These are phyloP conservation scores for Leptinotarsa peninsularis DNA, from an alignment of 2,888 invertebrate species.

Conservation along the genomic window DNA sequence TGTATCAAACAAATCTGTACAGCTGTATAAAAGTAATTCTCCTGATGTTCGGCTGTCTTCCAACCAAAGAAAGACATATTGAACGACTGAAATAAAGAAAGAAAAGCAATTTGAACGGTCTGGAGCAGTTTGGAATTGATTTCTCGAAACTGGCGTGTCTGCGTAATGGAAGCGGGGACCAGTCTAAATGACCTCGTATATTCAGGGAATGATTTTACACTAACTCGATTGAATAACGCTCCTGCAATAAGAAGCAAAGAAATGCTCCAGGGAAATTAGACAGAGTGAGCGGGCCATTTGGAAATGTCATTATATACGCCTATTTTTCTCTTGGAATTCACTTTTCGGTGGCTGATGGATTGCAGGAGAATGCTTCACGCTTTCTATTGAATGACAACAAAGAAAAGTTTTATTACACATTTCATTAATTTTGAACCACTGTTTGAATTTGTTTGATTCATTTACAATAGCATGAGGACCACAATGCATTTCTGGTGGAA, in stretches of 20 bases:
- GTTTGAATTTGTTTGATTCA: no score
- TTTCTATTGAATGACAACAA: no score
- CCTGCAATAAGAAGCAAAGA: conserved; percentile 36
- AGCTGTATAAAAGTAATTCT: conserved; percentile 35
- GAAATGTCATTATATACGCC: neutral
- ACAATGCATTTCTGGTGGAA: no score
- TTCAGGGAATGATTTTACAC: conserved; percentile 54
- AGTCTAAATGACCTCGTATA: conserved; percentile 59
- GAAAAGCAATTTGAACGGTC: conserved; percentile 64
- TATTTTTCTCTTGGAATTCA: neutral
- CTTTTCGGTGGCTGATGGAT: neutral
- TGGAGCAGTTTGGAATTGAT: conserved; percentile 62
- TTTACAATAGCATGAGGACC: no score
- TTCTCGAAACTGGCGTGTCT: conserved; percentile 60
- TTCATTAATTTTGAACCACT: no score
- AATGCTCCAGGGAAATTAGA: conserved; percentile 13
- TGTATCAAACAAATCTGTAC: conserved; percentile 27
- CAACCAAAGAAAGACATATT: conserved; percentile 58
- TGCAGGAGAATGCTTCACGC: no score
- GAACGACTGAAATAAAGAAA: conserved; percentile 62
- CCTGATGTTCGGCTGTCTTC: conserved; percentile 39
- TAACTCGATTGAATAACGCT: conserved; percentile 51
- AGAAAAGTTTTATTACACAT: no score
- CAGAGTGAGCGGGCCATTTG: neutral
- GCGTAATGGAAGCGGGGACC: conserved; percentile 48